These are phyloP conservation scores for Gyps fulvus DNA, from an alignment of 2,113 vertebrate species.

Conservation along the genomic window DNA sequence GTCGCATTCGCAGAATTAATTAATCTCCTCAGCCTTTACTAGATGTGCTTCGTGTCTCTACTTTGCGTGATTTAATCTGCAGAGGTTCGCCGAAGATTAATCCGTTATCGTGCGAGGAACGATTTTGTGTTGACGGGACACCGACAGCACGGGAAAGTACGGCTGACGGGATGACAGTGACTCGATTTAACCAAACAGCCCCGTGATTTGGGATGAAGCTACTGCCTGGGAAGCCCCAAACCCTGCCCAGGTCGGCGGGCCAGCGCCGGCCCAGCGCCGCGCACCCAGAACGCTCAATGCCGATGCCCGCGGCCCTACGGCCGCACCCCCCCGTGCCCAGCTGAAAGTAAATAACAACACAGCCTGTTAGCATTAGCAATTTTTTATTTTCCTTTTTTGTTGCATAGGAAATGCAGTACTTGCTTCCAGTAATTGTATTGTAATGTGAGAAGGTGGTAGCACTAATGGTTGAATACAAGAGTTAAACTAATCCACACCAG, in stretches of 20 bases:
- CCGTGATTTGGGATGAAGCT: background rate
- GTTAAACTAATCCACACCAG: slow-evolving; percentile 88
- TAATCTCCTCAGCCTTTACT: background rate
- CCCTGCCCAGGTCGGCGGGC: background rate
- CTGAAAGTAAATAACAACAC: slow-evolving; percentile 53
- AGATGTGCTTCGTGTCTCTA: rapidly evolving
- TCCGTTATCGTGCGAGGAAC: rapidly evolving
- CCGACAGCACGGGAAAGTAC: rapidly evolving
- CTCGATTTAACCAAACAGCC: background rate
- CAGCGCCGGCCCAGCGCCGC: background rate
- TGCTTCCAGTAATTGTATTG: slow-evolving; percentile 97
- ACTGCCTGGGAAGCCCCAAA: background rate
- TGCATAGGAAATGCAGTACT: slow-evolving; percentile 99
- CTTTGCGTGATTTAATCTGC: background rate
- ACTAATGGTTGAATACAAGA: slow-evolving; percentile 89
- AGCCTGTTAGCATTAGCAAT: slow-evolving; percentile 88
- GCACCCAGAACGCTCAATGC: background rate
- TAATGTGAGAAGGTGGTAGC: slow-evolving; percentile 91
- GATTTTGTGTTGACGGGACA: rapidly evolving
- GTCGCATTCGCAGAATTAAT: background rate
- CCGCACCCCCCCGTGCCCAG: background rate
- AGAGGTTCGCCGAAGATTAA: background rate
- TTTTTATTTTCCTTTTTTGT: slow-evolving; percentile 96
- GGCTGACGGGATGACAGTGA: rapidly evolving
- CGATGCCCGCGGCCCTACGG: background rate